Conservation (phyloP, 2,888 invertebrate species). For the Clunio marinus region DNA sequence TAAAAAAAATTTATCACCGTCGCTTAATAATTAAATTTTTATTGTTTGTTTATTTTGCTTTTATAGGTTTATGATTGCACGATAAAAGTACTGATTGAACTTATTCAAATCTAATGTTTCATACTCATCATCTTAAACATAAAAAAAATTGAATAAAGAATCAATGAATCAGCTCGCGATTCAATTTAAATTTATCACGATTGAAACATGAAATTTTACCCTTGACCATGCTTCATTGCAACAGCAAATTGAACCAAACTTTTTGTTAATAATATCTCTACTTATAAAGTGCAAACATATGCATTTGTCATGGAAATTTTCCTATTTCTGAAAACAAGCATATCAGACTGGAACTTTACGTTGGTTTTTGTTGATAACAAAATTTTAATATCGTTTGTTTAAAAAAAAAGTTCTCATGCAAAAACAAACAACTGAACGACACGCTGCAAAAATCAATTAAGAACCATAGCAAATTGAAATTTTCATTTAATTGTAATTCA, state of each 20-base stretch:
- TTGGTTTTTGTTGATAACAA: slow-evolving; percentile 16
- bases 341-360: background rate
- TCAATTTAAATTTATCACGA: background rate
- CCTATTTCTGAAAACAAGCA: slow-evolving; percentile 2
- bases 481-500: slow-evolving; percentile 7
- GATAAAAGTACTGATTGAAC: background rate
- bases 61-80: slow-evolving; percentile 30
- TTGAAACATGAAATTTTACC: background rate
- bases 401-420: background rate
- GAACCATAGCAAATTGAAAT: slow-evolving; percentile 25
- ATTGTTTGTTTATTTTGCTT: slow-evolving; percentile 28
- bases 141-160: too few species aligned
- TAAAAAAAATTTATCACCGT: slow-evolving; percentile 31
- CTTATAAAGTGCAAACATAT: slow-evolving; percentile 29
- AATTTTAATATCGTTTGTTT: background rate
- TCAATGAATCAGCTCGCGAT: background rate
- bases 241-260: slow-evolving; percentile 35
- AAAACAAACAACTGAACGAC: background rate
- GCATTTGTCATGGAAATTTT: slow-evolving; percentile 33
- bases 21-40: slow-evolving; percentile 36
- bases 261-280: background rate
- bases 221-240: slow-evolving; percentile 3
- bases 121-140: too few species aligned
- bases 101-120: background rate
- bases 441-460: slow-evolving; percentile 6